Conservation (phyloP, 2,113 vertebrate species). For the Nothocercus nigrocapillus region DNA sequence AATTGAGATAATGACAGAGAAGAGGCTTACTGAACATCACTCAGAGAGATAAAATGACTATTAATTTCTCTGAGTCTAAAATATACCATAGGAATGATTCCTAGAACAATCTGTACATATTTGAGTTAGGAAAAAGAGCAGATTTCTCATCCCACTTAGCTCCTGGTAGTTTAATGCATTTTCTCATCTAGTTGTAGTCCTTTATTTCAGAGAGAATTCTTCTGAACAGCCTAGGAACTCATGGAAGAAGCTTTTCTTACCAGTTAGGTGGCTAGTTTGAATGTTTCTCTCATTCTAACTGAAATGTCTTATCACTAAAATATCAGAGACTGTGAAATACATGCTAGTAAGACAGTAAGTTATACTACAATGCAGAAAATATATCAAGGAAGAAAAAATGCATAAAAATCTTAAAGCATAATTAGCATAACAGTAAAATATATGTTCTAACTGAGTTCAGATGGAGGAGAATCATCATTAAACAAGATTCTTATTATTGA, state of each 20-base stretch:
- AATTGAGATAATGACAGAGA: neutral
- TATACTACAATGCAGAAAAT: neutral
- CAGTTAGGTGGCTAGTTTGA: rapidly evolving
- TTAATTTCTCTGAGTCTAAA: neutral
- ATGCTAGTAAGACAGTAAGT: neutral
- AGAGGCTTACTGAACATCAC: neutral
- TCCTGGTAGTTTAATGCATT: neutral
- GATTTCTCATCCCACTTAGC: neutral
- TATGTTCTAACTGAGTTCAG: neutral
- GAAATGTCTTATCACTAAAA: neutral
- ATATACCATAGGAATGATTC: neutral
- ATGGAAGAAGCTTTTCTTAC: neutral
- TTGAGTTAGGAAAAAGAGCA: neutral
- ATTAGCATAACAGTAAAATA: neutral
- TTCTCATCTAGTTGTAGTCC: neutral
- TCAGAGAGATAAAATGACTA: neutral
- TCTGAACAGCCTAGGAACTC: neutral
- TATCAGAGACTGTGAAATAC: neutral
- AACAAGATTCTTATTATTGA: neutral
- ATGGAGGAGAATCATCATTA: neutral
- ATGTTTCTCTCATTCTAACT: rapidly evolving
- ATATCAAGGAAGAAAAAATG: neutral
- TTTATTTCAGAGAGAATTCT: neutral
- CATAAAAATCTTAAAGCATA: neutral
- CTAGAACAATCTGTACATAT: neutral